Percentiles rank a stretch among this genome's conserved stretches.
These are phyloP conservation scores for Apis dorsata DNA, from an alignment of 1,140 invertebrate species.

Conservation along the genomic window DNA sequence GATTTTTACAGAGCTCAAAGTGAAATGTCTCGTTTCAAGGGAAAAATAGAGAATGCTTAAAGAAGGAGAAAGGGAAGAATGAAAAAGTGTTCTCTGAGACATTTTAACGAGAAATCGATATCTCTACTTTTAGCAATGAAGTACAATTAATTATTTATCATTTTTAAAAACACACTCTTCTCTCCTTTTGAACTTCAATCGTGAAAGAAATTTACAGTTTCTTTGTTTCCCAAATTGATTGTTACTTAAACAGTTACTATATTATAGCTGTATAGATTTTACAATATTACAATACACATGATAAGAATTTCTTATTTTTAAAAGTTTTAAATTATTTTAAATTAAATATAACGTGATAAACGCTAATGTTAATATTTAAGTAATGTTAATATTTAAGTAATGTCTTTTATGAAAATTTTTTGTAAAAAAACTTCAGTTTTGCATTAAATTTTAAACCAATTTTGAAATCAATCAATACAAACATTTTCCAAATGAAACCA, in stretches of 20 bases:
- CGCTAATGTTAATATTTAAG: too few species aligned
- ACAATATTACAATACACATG: not conserved
- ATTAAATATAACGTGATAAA: too few species aligned
- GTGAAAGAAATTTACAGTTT: not conserved
- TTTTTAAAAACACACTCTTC: not conserved
- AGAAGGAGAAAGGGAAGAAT: not conserved
- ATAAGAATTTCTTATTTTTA: not conserved
- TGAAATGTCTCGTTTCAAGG: not conserved
- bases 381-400: too few species aligned
- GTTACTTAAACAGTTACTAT: not conserved
- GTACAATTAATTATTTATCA: slow-evolving; percentile 30
- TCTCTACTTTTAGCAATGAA: not conserved
- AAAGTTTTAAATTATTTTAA: too few species aligned
- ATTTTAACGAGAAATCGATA: slow-evolving; percentile 29
- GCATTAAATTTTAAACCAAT: too few species aligned
- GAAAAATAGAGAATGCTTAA: not conserved
- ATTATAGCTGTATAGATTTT: not conserved
- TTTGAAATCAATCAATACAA: too few species aligned
- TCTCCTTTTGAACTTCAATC: not conserved
- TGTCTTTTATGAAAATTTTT: too few species aligned
- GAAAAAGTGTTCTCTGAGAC: slow-evolving; percentile 15
- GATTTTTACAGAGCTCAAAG: slow-evolving; percentile 12
- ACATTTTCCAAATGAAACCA: too few species aligned
- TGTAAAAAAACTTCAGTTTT: too few species aligned
- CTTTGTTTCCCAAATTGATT: not conserved